Conservation (phyloP, 92 coral and sea anemone genomes). For the Ricordea florida region DNA sequence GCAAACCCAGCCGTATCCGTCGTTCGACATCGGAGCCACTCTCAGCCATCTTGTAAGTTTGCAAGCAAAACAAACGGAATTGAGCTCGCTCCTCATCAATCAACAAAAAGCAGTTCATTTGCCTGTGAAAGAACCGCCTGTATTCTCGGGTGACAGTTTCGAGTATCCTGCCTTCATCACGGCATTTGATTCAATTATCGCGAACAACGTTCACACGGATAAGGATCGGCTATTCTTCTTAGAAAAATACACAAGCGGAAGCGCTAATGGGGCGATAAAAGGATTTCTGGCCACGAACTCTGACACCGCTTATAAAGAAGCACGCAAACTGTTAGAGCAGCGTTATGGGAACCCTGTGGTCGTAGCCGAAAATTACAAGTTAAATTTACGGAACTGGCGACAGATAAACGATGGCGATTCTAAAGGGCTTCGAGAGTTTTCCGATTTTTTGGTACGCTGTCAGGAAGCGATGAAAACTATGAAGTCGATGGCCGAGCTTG, state of each 20-base stretch:
- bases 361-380: slow-evolving; percentile 65
- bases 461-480: slow-evolving; percentile 35
- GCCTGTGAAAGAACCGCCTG: slow-evolving; percentile 47
- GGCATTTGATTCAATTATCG: slow-evolving; percentile 33
- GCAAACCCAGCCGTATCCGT: neutral
- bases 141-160: slow-evolving; percentile 34
- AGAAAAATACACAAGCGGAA: slow-evolving; percentile 22
- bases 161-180: slow-evolving; percentile 50
- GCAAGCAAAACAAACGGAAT: slow-evolving; percentile 53
- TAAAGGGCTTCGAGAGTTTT: slow-evolving; percentile 18
- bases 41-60: slow-evolving; percentile 16
- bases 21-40: neutral
- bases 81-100: slow-evolving; percentile 28
- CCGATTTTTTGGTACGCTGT: slow-evolving; percentile 41
- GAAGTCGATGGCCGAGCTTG: slow-evolving; percentile 31
- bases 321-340: slow-evolving; percentile 21
- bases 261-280: slow-evolving; percentile 24
- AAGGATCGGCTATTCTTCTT: slow-evolving; percentile 12
- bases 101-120: slow-evolving; percentile 37
- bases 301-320: slow-evolving; percentile 24
- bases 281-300: slow-evolving; percentile 35
- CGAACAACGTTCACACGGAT: slow-evolving; percentile 18
- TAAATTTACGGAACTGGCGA: slow-evolving; percentile 54
- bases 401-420: slow-evolving; percentile 43
- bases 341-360: slow-evolving; percentile 69